A percentile compares a stretch with the other conserved stretches of the same genome.
Evolutionary conservation across 2,888 invertebrate species (phyloP).

Genomic region (Dione vanillae): DNA sequence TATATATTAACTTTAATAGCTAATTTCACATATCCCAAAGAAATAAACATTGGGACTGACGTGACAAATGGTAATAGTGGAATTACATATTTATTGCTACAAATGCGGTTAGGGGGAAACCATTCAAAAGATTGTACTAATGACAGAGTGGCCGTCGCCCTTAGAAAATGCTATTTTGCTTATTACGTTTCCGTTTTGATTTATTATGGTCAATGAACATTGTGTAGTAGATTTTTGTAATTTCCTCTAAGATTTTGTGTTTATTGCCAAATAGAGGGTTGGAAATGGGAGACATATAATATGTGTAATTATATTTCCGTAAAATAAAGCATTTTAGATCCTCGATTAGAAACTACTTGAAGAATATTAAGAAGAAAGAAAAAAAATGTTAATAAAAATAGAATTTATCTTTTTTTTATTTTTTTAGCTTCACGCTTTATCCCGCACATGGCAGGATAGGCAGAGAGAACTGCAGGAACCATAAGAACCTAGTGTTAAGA

Average conservation of each 20-base stretch:
- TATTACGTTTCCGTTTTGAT: conserved; percentile 29
- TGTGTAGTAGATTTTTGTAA: conserved; percentile 31
- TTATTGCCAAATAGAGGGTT: background rate
- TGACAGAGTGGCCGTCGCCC: conserved; percentile 29
- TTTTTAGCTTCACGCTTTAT: too few species aligned
- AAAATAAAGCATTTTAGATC: too few species aligned
- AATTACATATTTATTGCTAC: conserved; percentile 55
- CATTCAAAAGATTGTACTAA: conserved; percentile 40
- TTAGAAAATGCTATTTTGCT: conserved; percentile 36
- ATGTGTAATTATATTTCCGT: too few species aligned
- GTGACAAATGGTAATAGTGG: conserved; percentile 56
- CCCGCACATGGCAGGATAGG: too few species aligned
- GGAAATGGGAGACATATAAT: background rate
- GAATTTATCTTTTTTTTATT: too few species aligned
- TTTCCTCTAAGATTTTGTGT: conserved; percentile 23
- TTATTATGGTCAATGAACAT: conserved; percentile 23
- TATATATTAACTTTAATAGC: background rate
- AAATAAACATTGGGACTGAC: conserved; percentile 59
- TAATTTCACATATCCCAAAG: conserved; percentile 31
- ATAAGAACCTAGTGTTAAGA: too few species aligned
- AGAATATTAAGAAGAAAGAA: too few species aligned
- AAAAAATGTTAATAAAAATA: too few species aligned
- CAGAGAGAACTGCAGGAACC: too few species aligned
- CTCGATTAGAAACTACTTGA: too few species aligned
- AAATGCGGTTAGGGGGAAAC: conserved; percentile 51